These are phyloP conservation scores for Protobothrops flavoviridis DNA, from an alignment of 2,113 vertebrate genomes.

Conservation along the genomic window DNA sequence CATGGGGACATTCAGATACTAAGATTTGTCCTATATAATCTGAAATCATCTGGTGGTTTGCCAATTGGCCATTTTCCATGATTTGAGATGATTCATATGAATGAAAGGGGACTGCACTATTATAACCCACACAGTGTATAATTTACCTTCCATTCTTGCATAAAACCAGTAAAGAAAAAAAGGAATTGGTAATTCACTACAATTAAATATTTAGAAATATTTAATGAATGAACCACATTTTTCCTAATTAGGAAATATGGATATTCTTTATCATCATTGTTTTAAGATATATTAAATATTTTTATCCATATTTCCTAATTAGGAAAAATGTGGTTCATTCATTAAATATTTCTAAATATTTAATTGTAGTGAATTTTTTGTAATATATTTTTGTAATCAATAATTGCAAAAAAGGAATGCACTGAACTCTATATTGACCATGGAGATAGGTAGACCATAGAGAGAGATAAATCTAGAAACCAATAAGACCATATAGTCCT, in stretches of 20 bases:
- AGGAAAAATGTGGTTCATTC: background rate
- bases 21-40: background rate
- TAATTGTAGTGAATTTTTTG: background rate
- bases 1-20: background rate
- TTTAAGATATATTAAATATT: background rate
- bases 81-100: background rate
- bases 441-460: background rate
- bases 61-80: background rate
- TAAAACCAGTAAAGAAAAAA: background rate
- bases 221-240: background rate
- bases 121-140: background rate
- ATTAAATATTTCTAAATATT: background rate
- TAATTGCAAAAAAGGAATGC: background rate
- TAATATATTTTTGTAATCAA: background rate
- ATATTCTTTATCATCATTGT: background rate
- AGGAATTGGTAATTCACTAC: background rate
- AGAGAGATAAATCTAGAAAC: background rate
- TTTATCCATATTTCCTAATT: background rate
- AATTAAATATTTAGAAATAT: background rate
- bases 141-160: background rate
- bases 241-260: background rate
- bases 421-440: background rate
- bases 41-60: background rate
- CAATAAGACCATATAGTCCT: background rate
- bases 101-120: background rate